Evolutionary conservation across 2,113 vertebrate species (phyloP), one percentile per base, ranked within the genome.

Genomic region (Triplophysa rosa): DNA sequence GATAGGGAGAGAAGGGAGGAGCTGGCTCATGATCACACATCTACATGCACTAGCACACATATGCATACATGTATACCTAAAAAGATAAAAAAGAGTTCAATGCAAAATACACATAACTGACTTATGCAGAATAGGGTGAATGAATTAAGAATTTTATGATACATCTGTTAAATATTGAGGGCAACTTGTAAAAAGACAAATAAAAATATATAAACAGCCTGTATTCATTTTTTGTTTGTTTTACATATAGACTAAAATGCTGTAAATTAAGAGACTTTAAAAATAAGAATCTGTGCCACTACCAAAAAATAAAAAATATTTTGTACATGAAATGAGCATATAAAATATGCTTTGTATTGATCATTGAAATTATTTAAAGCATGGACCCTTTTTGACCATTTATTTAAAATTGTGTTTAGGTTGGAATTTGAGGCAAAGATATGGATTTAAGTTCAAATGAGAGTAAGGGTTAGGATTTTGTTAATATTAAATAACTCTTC

Each of bases 1-100:
- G 86, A 81, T 79, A 78, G 65, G 5, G 49, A 71, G n/a, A 1
- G 9, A 47, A 65, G 80, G 16, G 52, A 67, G 80, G 75, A 42
- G 49, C 17, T 52, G 26, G 23, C 61, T 56, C 54, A 56, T 12
- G 24, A 19, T 42, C 33, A 29, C 21, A 49, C 59, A 82, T 76
- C 67, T 10, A 49, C 79, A 82, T 49, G 42, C 59, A 64, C 58
- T 70, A 62, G 58, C 75, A 37, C 6, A 80, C 77, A 68, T 64
- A 71, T 81, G 82, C 75, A 63, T 4, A 2, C 2, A 42, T 59
- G 37, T 54, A 63, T 81, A 65, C 58, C 11, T 69, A 24, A 72
- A 56, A 24, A 26, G n/a, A 80, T n/a, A 33, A 68, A 33, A 71
- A 4, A 56, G 4, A 14, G 45, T 9, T 23, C 5, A 77, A 42